Evolutionary conservation across 2,113 vertebrate genomes (phyloP).

Genomic region (Plotosus lineatus): DNA sequence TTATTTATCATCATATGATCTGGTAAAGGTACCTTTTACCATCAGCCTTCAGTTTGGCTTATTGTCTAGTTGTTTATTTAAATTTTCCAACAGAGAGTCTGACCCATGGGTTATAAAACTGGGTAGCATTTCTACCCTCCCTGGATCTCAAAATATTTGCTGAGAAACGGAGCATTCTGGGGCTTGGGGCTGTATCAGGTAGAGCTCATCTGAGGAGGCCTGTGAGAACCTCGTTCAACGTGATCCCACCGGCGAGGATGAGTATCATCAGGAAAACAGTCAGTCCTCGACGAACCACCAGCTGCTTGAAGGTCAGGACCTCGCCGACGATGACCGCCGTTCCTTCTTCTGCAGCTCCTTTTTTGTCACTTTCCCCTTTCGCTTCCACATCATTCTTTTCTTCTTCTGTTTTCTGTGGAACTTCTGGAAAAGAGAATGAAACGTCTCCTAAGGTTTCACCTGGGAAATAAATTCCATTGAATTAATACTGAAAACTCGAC

Average conservation of each 20-base stretch:
- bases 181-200: neutral
- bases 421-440: neutral
- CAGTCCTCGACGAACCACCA: slow-evolving; percentile 63
- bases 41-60: neutral
- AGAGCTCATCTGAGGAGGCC: slow-evolving; percentile 47
- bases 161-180: slow-evolving; percentile 1
- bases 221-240: slow-evolving; percentile 61
- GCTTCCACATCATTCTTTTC: slow-evolving; percentile 37
- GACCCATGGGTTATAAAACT: slow-evolving; percentile 19
- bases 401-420: slow-evolving; percentile 1
- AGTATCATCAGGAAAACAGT: slow-evolving; percentile 61
- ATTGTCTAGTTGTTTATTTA: slow-evolving; percentile 13
- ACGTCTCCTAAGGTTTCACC: neutral
- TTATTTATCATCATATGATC: neutral
- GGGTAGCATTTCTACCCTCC: slow-evolving; percentile 36
- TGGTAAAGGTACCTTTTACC: neutral
- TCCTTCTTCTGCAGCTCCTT: neutral
- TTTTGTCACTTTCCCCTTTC: slow-evolving; percentile 20
- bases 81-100: slow-evolving; percentile 15
- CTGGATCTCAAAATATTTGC: slow-evolving; percentile 28
- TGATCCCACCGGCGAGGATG: slow-evolving; percentile 63
- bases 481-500: neutral
- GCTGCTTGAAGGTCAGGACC: slow-evolving; percentile 61
- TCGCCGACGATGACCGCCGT: slow-evolving; percentile 44
- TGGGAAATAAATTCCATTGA: neutral